Evolutionary conservation across 2,888 invertebrate species (phyloP).

Genomic region (Xestia xanthographa): DNA sequence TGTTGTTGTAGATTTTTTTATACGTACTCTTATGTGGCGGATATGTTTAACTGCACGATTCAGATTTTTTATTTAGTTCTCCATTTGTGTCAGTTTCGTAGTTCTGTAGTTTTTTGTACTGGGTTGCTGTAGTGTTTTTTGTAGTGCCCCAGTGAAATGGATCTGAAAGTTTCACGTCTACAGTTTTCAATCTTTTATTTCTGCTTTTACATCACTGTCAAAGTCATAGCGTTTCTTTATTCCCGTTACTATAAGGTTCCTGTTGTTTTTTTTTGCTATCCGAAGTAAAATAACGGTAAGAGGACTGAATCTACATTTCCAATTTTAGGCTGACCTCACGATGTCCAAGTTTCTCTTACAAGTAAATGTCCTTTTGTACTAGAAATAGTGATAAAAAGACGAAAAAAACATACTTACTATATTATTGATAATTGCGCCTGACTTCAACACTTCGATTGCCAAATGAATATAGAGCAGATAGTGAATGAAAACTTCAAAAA

Average conservation of each 20-base stretch:
- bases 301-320: neutral
- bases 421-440: neutral
- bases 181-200: too few species aligned
- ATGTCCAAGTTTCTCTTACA: neutral
- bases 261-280: neutral
- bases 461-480: slow-evolving; percentile 9
- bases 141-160: too few species aligned
- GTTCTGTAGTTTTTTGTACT: too few species aligned
- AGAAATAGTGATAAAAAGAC: neutral
- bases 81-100: too few species aligned
- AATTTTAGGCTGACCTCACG: neutral
- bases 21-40: too few species aligned
- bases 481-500: neutral
- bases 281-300: neutral
- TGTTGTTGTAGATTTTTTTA: too few species aligned
- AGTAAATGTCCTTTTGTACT: neutral
- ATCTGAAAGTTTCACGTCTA: too few species aligned
- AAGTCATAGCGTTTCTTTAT: neutral
- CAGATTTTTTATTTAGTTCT: too few species aligned
- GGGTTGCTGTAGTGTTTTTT: too few species aligned
- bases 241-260: neutral
- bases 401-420: neutral
- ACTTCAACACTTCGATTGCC: slow-evolving; percentile 8
- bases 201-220: too few species aligned
- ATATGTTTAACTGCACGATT: too few species aligned